Evolutionary conservation across 1,140 invertebrate genomes (phyloP), one percentile per base, ranked within the genome.

Genomic region (Trichonephila clavipes): DNA sequence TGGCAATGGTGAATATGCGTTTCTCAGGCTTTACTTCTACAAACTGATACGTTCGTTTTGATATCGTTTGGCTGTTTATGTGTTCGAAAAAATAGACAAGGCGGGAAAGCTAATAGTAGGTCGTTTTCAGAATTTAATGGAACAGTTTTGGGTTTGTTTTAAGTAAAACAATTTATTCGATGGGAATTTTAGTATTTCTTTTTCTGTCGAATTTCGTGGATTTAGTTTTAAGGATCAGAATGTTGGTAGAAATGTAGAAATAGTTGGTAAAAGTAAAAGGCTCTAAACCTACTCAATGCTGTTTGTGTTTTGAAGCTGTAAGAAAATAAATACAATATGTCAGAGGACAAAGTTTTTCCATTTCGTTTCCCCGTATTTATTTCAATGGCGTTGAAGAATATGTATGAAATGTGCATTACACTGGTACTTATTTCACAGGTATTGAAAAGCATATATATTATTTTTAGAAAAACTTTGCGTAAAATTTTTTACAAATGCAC

Each of bases 51-150:
- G 7, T 69, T 69, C n/a, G 66, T n/a, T n/a, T 69, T 69, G n/a
- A 69, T 69, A 69, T 69, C 21, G 66, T 12, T 69, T n/a, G 21
- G 24, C 24, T 69, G n/a, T 8, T 24, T 69, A 24, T 69, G 24
- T 14, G n/a, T 69, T 24, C n/a, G 24, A 69, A 69, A 69, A 69
- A n/a, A 69, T 8, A 12, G 66, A 12, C 24, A 51, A 51, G 51
- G 51, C 66, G n/a, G 66, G 64, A 69, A 34, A 69, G 64, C 24
- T 69, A 69, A 69, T 69, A 69, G 64, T 69, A 69, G 64, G 64
- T 69, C 64, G 64, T 69, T 51, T 51, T 51, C 12, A 10, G 21
- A 24, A 69, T 69, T 69, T 69, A 69, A 69, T 69, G 64, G 64
- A 21, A 24, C 64, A 69, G 21, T 69, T 69, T 24, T 24, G 44